Percentiles rank a stretch among this genome's conserved stretches.
These are phyloP conservation scores for Arvicola amphibius DNA, from an alignment of 2,797 vertebrate genomes.

Conservation along the genomic window DNA sequence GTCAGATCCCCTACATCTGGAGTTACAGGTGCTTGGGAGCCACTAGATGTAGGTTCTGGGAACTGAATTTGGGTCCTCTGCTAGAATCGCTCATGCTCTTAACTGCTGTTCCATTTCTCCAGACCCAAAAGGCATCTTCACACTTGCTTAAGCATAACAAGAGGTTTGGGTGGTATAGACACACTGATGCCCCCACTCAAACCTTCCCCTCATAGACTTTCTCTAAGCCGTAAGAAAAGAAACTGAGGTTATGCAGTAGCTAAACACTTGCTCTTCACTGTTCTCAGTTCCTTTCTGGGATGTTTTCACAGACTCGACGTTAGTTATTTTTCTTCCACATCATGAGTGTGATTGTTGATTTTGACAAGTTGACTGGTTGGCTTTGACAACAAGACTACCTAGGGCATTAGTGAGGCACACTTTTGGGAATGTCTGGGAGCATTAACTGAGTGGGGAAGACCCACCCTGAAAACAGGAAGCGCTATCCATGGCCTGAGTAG, in stretches of 20 bases:
- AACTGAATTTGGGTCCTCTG: background rate
- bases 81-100: background rate
- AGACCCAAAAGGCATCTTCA: background rate
- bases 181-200: background rate
- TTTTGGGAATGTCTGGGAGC: background rate
- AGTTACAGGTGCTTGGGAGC: background rate
- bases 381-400: background rate
- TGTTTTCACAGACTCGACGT: background rate
- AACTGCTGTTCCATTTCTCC: background rate
- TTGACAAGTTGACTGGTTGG: background rate
- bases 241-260: background rate
- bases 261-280: background rate
- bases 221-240: background rate
- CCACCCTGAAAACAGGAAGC: too few species aligned
- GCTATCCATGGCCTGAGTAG: too few species aligned
- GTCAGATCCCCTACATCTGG: background rate
- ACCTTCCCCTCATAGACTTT: background rate
- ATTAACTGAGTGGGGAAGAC: background rate
- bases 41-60: background rate
- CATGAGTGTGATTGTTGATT: background rate
- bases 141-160: background rate
- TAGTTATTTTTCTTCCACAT: background rate
- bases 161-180: background rate
- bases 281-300: background rate
- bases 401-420: background rate